These are phyloP conservation scores for Drosophila quadrilineata DNA, from an alignment of 1,140 invertebrate genomes.

Conservation along the genomic window DNA sequence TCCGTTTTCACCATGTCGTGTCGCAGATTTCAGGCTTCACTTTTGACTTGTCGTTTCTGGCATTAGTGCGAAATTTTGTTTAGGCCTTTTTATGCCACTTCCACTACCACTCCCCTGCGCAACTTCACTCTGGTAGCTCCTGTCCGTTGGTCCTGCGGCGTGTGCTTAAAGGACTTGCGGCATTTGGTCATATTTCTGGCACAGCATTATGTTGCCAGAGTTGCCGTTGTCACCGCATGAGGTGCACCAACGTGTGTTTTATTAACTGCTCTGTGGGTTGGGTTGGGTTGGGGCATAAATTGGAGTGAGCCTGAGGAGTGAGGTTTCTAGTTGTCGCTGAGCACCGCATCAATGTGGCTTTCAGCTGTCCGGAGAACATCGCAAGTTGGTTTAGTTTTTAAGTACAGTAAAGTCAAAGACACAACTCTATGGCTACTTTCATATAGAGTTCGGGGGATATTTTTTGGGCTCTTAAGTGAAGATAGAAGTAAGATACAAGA, in stretches of 20 bases:
- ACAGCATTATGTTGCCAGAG: slow-evolving; percentile 18
- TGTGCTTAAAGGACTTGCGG: slow-evolving; percentile 72
- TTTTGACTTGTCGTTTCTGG: slow-evolving; percentile 43
- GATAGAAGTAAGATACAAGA: no score
- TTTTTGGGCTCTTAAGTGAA: no score
- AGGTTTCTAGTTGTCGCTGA: slow-evolving; percentile 48
- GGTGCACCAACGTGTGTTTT: slow-evolving; percentile 67
- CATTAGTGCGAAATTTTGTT: slow-evolving; percentile 62
- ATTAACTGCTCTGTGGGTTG: background rate
- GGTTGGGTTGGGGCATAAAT: background rate
- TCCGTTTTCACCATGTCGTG: slow-evolving; percentile 42
- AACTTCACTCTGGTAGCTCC: background rate
- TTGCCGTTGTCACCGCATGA: slow-evolving; percentile 66
- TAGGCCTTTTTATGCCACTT: slow-evolving; percentile 54
- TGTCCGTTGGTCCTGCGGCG: slow-evolving; percentile 59
- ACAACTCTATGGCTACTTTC: no score
- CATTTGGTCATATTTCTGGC: slow-evolving; percentile 67
- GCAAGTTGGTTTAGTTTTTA: no score
- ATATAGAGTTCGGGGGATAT: no score
- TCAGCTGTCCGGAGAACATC: background rate
- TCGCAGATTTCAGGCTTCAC: slow-evolving; percentile 57
- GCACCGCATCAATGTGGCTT: slow-evolving; percentile 46
- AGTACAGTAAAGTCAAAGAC: no score
- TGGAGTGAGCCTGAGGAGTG: no score
- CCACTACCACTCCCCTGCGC: slow-evolving; percentile 1